These are phyloP conservation scores for Heterodera schachtii DNA, from an alignment of 1,140 invertebrate genomes.

Conservation along the genomic window DNA sequence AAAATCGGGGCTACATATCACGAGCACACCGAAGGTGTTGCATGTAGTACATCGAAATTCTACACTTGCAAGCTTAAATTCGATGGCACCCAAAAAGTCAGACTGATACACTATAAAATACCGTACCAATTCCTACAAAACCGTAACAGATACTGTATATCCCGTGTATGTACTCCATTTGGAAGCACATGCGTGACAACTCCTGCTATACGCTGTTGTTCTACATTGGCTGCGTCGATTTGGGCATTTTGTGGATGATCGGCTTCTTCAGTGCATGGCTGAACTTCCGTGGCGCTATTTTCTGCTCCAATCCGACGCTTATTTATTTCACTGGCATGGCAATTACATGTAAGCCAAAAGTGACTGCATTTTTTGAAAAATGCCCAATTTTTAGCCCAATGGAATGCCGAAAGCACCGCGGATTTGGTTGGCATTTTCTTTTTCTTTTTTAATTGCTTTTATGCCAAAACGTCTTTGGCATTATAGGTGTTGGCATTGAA, in stretches of 20 bases:
- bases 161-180: conserved; percentile 9
- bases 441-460: neutral
- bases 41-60: too few relatives aligned
- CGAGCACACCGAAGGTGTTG: too few relatives aligned
- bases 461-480: neutral
- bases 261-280: conserved; percentile 14
- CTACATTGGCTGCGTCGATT: conserved; percentile 13
- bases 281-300: conserved; percentile 5
- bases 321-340: conserved; percentile 15
- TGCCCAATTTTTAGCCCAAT: neutral
- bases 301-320: conserved; percentile 22
- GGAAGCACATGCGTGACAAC: conserved; percentile 8
- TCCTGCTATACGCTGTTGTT: conserved; percentile 14
- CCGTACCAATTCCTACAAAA: neutral
- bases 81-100: too few relatives aligned
- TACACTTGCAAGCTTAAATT: too few relatives aligned
- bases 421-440: conserved; percentile 4
- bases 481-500: conserved; percentile 4
- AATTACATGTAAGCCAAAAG: neutral
- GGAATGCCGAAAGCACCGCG: conserved; percentile 14
- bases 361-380: neutral
- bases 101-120: too few relatives aligned
- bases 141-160: conserved; percentile 7
- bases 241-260: conserved; percentile 11
- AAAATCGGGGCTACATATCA: too few relatives aligned